Base-by-base conservation (phyloP, 23 tunicate species). In the Diplosoma virens region DNA sequence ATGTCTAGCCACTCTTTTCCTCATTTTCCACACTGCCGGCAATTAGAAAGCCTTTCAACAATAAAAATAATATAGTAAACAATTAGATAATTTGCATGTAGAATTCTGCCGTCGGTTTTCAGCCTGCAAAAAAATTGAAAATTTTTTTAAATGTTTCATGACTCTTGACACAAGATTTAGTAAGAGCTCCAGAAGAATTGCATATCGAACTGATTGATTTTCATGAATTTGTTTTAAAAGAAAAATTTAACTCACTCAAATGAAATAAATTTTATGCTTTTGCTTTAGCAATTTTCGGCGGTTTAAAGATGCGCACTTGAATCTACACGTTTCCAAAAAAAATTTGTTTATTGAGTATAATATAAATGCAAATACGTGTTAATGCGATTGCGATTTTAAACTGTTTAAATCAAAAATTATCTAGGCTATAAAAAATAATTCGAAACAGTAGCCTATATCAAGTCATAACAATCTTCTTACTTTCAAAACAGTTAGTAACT, bases 221-320 rank as follows among this genome's bases (percentile, higher is more conserved):
- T 58, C 22, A 21, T 58, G 65, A 58, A 20, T 58, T 6, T n/a
- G 65, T 58, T 58, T 58, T 58, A 58, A 58, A 58, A 58, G 65
- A n/a, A n/a, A n/a, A 58, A 58, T 11, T 58, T 21, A 58, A 17
- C 65, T 18, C 65, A 18, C 25, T 58, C 22, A 11, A 58, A 23
- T 23, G 17, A 21, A 14, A 58, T 17, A 23, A 58, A 58, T 58
- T 58, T n/a, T 58, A 58, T 21, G 22, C 65, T 58, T 58, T n/a
- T n/a, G n/a, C n/a, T n/a, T n/a, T n/a, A n/a, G n/a, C n/a, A n/a
- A n/a, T n/a, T n/a, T n/a, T n/a, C n/a, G n/a, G n/a, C n/a, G n/a
- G n/a, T n/a, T n/a, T n/a, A n/a, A n/a, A n/a, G n/a, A n/a, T n/a
- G n/a, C n/a, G n/a, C n/a, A n/a, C n/a, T n/a, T n/a, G n/a, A n/a